These are phyloP conservation scores for Oxycera nigricornis DNA, from an alignment of 2,888 invertebrate species.

Conservation along the genomic window DNA sequence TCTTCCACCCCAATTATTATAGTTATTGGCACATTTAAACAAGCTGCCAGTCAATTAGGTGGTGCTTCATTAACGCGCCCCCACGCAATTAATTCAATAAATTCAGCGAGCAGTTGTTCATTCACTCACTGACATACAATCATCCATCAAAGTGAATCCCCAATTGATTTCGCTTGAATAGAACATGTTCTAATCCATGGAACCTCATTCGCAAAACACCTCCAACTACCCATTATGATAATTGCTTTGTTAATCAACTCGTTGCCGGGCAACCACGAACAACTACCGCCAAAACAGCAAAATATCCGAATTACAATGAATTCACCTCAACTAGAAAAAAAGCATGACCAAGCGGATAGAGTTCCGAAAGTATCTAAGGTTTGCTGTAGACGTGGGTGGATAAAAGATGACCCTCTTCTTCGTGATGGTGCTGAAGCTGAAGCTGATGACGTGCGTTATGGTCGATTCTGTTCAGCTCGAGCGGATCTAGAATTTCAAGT, in stretches of 20 bases:
- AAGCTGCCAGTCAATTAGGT: slow-evolving; percentile 37
- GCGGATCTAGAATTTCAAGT: not conserved
- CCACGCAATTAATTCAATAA: slow-evolving; percentile 18
- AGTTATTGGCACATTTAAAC: slow-evolving; percentile 38
- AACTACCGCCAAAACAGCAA: not conserved
- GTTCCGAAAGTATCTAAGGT: not conserved
- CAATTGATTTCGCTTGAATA: slow-evolving; percentile 16
- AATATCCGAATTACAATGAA: not conserved
- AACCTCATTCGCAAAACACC: not conserved
- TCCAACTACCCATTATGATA: too few species aligned
- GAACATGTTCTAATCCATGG: not conserved
- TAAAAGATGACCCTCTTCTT: slow-evolving; percentile 19
- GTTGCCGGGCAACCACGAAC: not conserved
- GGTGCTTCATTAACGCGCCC: slow-evolving; percentile 33
- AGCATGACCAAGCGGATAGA: not conserved
- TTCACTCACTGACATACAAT: not conserved
- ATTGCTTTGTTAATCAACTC: too few species aligned
- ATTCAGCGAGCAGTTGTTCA: slow-evolving; percentile 1
- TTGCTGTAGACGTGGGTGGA: not conserved
- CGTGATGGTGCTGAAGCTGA: not conserved
- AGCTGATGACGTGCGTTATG: slow-evolving; percentile 20
- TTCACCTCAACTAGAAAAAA: too few species aligned
- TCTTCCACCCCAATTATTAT: slow-evolving; percentile 32
- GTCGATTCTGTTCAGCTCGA: not conserved
- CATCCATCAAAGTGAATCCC: not conserved